A percentile compares a stretch with the other conserved stretches of the same genome.
Evolutionary conservation across 1,140 invertebrate species (phyloP).

Genomic region (Drosophila nebulosa): DNA sequence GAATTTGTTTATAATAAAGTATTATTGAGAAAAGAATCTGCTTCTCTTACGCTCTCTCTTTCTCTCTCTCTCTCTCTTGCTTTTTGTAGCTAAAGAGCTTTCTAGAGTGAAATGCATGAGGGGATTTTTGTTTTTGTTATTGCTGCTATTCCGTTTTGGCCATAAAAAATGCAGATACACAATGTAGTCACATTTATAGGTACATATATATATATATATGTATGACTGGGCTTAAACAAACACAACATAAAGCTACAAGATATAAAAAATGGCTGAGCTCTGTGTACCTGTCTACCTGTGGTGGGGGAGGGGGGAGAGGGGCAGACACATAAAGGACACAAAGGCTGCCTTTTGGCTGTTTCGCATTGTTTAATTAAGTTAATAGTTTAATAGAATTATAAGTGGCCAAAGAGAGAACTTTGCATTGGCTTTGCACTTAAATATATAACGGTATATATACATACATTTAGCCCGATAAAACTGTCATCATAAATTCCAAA

Average conservation of each 20-base stretch:
- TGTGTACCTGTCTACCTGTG: conserved; percentile 13
- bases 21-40: background rate
- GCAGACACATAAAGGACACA: conserved; percentile 24
- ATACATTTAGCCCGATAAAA: conserved; percentile 43
- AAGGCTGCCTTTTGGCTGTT: conserved; percentile 25
- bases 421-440: conserved; percentile 17
- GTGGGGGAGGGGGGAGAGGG: background rate
- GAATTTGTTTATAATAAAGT: background rate
- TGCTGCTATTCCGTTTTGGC: background rate
- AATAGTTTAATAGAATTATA: conserved; percentile 78
- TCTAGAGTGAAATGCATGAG: background rate
- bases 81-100: background rate
- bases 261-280: conserved; percentile 37
- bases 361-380: conserved; percentile 76
- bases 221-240: background rate
- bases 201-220: background rate
- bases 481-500: conserved; percentile 58
- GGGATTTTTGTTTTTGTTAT: background rate
- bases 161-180: background rate
- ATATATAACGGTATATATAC: background rate
- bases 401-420: conserved; percentile 34
- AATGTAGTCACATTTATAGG: background rate
- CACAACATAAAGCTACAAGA: no score
- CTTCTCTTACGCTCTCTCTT: background rate
- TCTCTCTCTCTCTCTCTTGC: background rate